A percentile compares a stretch with the other conserved stretches of the same genome.
Evolutionary conservation across 2,113 vertebrate species (phyloP).

Genomic region (Scopus umbretta): DNA sequence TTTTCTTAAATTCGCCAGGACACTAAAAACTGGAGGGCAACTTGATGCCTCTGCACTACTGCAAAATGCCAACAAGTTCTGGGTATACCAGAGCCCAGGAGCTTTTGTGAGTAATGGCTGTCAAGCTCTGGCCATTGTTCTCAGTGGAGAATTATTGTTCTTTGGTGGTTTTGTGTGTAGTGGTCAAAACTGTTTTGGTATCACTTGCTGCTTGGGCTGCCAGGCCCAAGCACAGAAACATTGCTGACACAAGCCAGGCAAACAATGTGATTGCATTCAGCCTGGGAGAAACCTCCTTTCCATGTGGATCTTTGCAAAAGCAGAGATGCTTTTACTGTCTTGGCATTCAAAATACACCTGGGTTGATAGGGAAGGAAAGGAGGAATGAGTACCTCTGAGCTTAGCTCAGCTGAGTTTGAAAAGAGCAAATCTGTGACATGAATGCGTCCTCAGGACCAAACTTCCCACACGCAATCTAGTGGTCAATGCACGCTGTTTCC

Average conservation of each 20-base stretch:
- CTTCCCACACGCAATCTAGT: rapidly evolving
- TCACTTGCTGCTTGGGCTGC: not conserved
- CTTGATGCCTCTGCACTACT: not conserved
- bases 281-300: not conserved
- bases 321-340: not conserved
- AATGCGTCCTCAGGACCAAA: not conserved
- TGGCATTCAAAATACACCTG: not conserved
- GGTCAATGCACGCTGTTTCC: not conserved
- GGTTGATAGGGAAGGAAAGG: not conserved
- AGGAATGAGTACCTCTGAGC: not conserved
- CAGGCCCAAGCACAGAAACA: not conserved
- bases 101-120: not conserved
- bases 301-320: not conserved
- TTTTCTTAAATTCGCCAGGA: not conserved
- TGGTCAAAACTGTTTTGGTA: conserved; percentile 21
- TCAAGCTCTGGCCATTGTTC: not conserved
- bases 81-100: not conserved
- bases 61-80: not conserved
- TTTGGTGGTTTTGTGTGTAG: not conserved
- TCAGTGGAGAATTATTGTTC: not conserved
- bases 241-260: not conserved
- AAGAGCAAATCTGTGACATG: not conserved
- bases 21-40: not conserved
- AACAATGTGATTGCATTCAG: not conserved
- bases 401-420: rapidly evolving